Conservation (phyloP, 2,113 vertebrate genomes). For the Meriones unguiculatus region DNA sequence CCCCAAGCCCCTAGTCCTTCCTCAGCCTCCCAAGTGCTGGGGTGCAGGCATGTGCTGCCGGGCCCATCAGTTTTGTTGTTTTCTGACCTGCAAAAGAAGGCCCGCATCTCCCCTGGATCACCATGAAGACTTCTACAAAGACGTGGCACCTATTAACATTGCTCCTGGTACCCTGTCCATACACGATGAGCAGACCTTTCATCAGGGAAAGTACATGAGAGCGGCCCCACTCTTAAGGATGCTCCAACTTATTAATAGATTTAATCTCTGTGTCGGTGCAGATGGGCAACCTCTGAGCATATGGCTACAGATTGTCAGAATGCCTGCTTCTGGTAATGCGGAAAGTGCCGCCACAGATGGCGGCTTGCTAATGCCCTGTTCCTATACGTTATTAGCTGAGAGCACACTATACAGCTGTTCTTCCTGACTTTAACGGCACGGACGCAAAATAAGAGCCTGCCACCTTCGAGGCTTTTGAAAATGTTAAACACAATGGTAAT, state of each 20-base stretch:
- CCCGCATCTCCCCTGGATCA: not conserved
- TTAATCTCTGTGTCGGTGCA: conserved; percentile 49
- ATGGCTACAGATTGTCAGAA: conserved; percentile 43
- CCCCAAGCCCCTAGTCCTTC: no score
- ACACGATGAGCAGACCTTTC: not conserved
- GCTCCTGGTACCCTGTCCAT: not conserved
- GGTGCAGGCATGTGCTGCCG: not conserved
- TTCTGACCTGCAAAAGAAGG: not conserved
- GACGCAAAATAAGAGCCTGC: not conserved
- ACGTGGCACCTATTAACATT: not conserved
- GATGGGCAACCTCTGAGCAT: conserved; percentile 63
- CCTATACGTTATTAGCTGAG: conserved; percentile 46
- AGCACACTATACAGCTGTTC: conserved; percentile 23
- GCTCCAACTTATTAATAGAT: conserved; percentile 8
- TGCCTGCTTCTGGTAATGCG: not conserved
- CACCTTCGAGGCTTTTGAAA: conserved; percentile 7
- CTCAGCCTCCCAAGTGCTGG: not conserved
- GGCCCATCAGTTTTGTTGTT: not conserved
- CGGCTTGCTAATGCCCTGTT: conserved; percentile 50
- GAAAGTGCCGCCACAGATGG: conserved; percentile 54
- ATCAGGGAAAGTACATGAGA: not conserved
- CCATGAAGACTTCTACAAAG: not conserved
- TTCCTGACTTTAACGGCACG: conserved; percentile 52
- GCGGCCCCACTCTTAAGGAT: not conserved
- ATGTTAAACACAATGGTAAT: not conserved